These are phyloP conservation scores for Julus scandinavius DNA, from an alignment of 2,888 invertebrate species.

Conservation along the genomic window DNA sequence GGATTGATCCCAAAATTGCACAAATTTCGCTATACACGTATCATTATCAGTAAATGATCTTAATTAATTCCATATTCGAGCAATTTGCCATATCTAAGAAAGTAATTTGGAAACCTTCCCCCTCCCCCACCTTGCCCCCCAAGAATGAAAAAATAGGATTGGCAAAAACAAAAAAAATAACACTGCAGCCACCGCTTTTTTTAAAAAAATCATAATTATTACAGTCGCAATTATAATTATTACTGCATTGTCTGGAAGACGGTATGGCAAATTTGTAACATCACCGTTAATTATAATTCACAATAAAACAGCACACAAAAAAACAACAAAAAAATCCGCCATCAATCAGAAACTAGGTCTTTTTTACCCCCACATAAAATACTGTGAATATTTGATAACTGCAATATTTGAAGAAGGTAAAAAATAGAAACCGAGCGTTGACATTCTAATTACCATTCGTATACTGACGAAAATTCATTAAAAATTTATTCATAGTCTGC, in stretches of 20 bases:
- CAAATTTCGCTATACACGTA: slow-evolving; percentile 43
- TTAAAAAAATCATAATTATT: slow-evolving; percentile 29
- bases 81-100: slow-evolving; percentile 38
- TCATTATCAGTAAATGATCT: slow-evolving; percentile 46
- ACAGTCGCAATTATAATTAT: slow-evolving; percentile 29
- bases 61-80: slow-evolving; percentile 46
- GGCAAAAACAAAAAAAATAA: slow-evolving; percentile 1
- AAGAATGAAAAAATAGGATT: background rate
- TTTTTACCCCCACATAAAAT: background rate
- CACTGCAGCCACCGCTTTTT: slow-evolving; percentile 12
- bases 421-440: background rate
- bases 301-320: background rate
- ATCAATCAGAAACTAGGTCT: background rate
- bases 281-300: background rate
- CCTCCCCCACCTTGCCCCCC: background rate
- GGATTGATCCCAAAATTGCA: slow-evolving; percentile 44
- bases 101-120: background rate
- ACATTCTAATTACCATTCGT: background rate
- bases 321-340: background rate
- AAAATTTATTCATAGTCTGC: background rate
- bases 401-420: slow-evolving; percentile 26
- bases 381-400: slow-evolving; percentile 11
- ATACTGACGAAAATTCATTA: background rate
- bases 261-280: background rate
- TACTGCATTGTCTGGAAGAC: background rate